Evolutionary conservation across 2,113 vertebrate species (phyloP), one percentile per base, ranked within the genome.

Genomic region (Sylvietta virens): DNA sequence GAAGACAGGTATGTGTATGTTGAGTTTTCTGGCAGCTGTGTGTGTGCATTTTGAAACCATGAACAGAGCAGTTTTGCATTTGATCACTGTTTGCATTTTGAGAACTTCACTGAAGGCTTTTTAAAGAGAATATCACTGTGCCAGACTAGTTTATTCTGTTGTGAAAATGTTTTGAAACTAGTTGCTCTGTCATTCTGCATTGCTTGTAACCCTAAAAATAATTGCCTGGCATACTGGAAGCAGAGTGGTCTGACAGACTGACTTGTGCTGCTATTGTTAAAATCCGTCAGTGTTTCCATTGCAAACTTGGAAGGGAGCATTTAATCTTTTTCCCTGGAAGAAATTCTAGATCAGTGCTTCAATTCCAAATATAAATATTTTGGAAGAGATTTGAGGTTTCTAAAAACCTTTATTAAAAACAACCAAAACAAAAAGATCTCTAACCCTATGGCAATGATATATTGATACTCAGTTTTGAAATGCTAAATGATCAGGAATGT

Each of bases 251-350:
- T 87, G 70, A 85, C 57, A 85, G 80, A 64, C 72, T 2, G 3
- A 82, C 65, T 96, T 85, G 76, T 13, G 15, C 92, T 91, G 64
- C 57, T 91, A 26, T 64, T 82, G 87, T 95, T 95, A 84, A 96
- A 92, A 88, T 72, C 73, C 3, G 3, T 94, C 81, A 93, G 1
- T 92, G 76, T 97, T 97, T 97, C 86, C 74, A 92, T 97, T 97
- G 95, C 90, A 81, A 1, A 90, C 37, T 92, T 89, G 64, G 70
- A 83, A 95, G 54, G 60, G 83, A 86, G 60, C 50, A 51, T 90
- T 97, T 95, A 89, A 67, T 89, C 93, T 94, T 83, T 93, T 96
- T 70, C 51, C 54, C 58, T 95, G 95, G 89, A 73, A 94, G 74
- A 97, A 95, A 92, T 80, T 72, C 65, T 77, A 33, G 74, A 65